A percentile compares a stretch with the other conserved stretches of the same genome.
Conservation (phyloP, 2,888 invertebrate species). For the Synanthedon formicaeformis region DNA sequence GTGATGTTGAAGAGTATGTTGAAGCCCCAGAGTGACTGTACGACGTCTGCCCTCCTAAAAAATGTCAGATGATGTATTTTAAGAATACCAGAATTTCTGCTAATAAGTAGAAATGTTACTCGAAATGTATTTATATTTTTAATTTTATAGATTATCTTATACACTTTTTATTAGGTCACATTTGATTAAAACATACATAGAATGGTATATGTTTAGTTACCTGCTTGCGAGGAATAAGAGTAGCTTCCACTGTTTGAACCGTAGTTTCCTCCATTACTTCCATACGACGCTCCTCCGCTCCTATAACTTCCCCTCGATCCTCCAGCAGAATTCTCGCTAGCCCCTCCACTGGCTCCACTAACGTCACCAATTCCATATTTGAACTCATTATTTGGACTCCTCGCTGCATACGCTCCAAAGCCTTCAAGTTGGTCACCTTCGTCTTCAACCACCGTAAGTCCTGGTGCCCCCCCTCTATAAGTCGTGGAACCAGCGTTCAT, state of each 20-base stretch:
- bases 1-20: background rate
- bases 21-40: background rate
- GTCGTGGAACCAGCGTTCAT: conserved; percentile 52
- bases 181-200: background rate
- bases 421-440: conserved; percentile 42
- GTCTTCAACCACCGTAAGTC: conserved; percentile 48
- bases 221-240: conserved; percentile 48
- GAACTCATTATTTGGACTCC: conserved; percentile 51
- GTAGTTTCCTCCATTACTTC: conserved; percentile 12
- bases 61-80: background rate
- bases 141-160: too few relatives aligned
- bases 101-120: too few relatives aligned
- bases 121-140: too few relatives aligned
- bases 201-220: conserved; percentile 16
- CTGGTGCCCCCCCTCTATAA: conserved; percentile 34
- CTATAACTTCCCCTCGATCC: conserved; percentile 13
- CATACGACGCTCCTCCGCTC: conserved; percentile 9
- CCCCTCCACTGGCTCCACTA: conserved; percentile 18
- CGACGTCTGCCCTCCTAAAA: too few relatives aligned
- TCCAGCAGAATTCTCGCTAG: conserved; percentile 7
- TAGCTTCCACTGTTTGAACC: conserved; percentile 26
- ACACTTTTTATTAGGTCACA: too few relatives aligned
- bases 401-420: conserved; percentile 47
- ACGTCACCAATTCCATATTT: conserved; percentile 53
- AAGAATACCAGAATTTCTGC: background rate